phyloP scores from a whole-genome alignment of 2,113 vertebrate species.

The Struthidea cinerea region DNA sequence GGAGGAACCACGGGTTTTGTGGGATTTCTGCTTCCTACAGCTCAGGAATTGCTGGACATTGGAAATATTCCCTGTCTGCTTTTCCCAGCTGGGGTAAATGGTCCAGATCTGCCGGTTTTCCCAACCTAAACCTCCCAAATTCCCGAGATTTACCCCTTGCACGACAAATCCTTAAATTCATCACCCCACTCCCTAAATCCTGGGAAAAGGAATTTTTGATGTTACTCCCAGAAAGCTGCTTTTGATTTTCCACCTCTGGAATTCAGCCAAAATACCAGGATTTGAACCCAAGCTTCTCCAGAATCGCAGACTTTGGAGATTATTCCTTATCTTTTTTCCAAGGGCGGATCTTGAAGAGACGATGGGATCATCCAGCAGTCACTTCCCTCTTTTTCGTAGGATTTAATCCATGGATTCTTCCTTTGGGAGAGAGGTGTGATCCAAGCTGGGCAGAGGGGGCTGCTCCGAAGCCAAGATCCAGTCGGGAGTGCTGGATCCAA shows the following conservation, averaged over 20 bases:
- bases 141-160: not conserved
- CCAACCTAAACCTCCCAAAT: not conserved
- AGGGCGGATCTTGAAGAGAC: not conserved
- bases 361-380: not conserved
- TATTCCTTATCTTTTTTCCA: not conserved
- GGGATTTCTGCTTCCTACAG: not conserved
- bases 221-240: not conserved
- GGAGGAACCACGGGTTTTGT: not conserved
- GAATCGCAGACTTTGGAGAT: not conserved
- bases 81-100: not conserved
- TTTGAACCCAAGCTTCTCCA: not conserved
- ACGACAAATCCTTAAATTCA: not conserved
- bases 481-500: not conserved
- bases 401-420: not conserved
- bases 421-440: not conserved
- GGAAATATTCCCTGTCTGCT: not conserved
- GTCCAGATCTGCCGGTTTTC: not conserved
- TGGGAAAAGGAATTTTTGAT: not conserved
- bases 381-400: not conserved
- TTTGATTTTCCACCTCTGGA: not conserved
- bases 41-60: not conserved
- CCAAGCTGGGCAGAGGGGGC: not conserved
- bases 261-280: not conserved
- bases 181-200: not conserved
- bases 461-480: not conserved